phyloP scores from a whole-genome alignment of 1,140 invertebrate genomes.

The Musca domestica region DNA sequence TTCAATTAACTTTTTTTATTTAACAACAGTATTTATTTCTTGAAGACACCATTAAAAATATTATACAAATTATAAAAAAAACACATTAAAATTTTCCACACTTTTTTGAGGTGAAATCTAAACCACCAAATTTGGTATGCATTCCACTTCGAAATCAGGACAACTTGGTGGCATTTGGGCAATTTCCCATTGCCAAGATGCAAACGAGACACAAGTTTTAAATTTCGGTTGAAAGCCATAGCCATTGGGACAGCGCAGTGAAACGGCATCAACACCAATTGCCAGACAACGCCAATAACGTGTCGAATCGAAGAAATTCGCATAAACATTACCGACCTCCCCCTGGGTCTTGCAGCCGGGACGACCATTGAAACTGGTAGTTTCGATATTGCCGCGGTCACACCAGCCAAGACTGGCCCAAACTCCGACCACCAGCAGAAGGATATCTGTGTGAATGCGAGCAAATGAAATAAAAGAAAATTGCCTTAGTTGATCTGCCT shows the following conservation, averaged over 20 bases:
- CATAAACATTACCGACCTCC: neutral
- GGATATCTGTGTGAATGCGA: too few relatives aligned
- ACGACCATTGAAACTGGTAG: conserved; percentile 1
- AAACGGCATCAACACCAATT: neutral
- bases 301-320: conserved; percentile 1
- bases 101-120: too few relatives aligned
- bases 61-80: too few relatives aligned
- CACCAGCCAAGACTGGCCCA: neutral
- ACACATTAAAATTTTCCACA: too few relatives aligned
- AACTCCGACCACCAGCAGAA: too few relatives aligned
- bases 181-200: neutral
- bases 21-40: too few relatives aligned
- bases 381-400: neutral
- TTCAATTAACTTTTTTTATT: too few relatives aligned
- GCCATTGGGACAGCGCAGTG: neutral
- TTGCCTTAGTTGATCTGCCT: too few relatives aligned
- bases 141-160: conserved; percentile 11
- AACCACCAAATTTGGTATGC: neutral
- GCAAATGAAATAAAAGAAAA: too few relatives aligned
- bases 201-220: neutral
- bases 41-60: too few relatives aligned
- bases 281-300: conserved; percentile 1
- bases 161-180: conserved; percentile 1
- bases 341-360: neutral
- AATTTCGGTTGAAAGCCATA: neutral